phyloP scores from a whole-genome alignment of 1,140 invertebrate species.

The Phthorimaea operculella region DNA sequence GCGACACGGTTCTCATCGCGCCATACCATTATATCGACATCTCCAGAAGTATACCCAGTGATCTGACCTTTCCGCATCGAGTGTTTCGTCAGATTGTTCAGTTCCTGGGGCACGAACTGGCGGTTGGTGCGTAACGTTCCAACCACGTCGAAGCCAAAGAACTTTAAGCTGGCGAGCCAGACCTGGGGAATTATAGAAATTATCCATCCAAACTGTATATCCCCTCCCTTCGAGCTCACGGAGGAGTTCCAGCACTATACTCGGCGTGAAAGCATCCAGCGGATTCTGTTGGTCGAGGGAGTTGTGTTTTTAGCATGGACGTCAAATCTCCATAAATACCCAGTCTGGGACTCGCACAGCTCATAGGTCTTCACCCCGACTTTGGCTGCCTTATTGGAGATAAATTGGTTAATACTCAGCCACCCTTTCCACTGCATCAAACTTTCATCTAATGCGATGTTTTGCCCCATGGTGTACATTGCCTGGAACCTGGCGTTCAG shows the following conservation, averaged over 20 bases:
- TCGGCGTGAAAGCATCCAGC: background rate
- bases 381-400: too few species aligned
- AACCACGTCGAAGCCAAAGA: conserved; percentile 5
- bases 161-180: conserved; percentile 5
- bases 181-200: conserved; percentile 18
- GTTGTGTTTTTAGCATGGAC: conserved; percentile 12
- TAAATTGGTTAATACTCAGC: too few species aligned
- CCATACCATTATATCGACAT: conserved; percentile 21
- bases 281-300: background rate
- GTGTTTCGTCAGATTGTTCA: conserved; percentile 7
- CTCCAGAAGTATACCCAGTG: conserved; percentile 8
- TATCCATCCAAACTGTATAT: too few species aligned
- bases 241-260: conserved; percentile 14
- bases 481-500: conserved; percentile 18
- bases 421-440: too few species aligned
- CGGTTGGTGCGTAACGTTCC: conserved; percentile 13
- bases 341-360: conserved; percentile 19
- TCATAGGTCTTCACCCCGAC: conserved; percentile 32
- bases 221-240: too few species aligned
- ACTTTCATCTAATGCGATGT: too few species aligned
- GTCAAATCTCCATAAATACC: conserved; percentile 22
- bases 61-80: conserved; percentile 11
- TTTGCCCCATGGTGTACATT: conserved; percentile 15
- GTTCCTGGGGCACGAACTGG: background rate
- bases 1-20: conserved; percentile 14